phyloP scores from a whole-genome alignment of 2,113 vertebrate species.

The Psephotus haematonotus region DNA sequence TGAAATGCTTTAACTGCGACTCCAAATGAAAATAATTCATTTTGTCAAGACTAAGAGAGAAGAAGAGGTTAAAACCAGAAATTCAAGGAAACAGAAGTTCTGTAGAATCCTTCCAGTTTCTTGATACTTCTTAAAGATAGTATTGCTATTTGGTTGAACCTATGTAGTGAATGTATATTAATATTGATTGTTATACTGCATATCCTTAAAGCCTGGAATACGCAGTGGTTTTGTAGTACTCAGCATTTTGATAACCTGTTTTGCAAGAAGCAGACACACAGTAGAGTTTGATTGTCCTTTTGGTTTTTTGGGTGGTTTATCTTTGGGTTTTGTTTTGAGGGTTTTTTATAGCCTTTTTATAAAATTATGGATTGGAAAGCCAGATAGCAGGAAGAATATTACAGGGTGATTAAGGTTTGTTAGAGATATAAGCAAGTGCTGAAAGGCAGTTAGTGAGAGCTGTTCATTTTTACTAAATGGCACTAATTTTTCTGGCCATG shows the following conservation, averaged over 20 bases:
- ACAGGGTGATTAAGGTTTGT: background rate
- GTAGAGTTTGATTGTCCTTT: background rate
- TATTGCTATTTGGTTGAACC: background rate
- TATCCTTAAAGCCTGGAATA: background rate
- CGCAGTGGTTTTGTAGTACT: background rate
- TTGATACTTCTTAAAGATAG: background rate
- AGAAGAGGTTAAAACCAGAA: background rate
- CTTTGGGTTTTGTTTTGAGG: background rate
- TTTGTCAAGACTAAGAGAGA: background rate
- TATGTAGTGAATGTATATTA: background rate
- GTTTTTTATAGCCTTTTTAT: background rate
- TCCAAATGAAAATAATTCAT: background rate
- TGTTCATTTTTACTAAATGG: background rate
- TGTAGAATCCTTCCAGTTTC: background rate
- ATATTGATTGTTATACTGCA: background rate
- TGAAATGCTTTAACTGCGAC: background rate
- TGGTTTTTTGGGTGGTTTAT: no score
- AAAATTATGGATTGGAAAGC: background rate
- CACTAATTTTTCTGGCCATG: rapidly evolving
- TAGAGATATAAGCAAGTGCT: background rate
- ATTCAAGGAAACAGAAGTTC: background rate
- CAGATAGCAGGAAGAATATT: background rate
- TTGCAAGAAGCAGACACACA: background rate
- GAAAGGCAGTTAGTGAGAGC: background rate
- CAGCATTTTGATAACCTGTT: background rate